Base-by-base conservation (phyloP, 2,113 vertebrate genomes). In the Clarias batrachus region DNA sequence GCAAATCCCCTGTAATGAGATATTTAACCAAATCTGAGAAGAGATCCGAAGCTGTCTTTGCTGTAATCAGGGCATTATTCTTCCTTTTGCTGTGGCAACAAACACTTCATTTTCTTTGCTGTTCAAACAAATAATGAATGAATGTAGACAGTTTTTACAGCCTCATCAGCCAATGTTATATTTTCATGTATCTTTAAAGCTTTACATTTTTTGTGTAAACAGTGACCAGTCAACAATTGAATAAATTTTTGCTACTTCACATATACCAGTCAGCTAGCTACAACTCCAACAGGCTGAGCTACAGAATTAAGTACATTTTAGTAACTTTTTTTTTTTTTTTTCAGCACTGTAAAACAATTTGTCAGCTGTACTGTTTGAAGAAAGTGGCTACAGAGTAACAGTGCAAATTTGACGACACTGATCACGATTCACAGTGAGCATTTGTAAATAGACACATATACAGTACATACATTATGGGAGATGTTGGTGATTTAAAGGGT, bases 311-410 rank as follows among this genome's bases (percentile, higher is more conserved):
- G 14, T 3, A 78, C 23, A n/a, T n/a, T 56, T 77, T 27, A 10
- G 16, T 77, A 56, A 77, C 76, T 59, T 17, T 79, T 27, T 4
- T 59, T 80, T 10, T 10, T 57, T 16, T 79, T 27, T 4, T 59
- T 80, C 17, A 79, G 76, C 76, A 57, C 14, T 79, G 76, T 78
- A 30, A 80, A 79, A 37, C 27, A 80, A n/a, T 59, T 57, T 59
- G 56, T 33, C 56, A 79, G n/a, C 52, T 79, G 56, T 79, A 76
- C 41, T 33, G 65, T n/a, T 52, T 27, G 74, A 56, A 27, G 74
- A 78, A 83, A 60, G 65, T 83, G 52, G 19, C 63, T 56, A 83
- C 41, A 57, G 54, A 59, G 12, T 21, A 83, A 71, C n/a, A 56
- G 48, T 68, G 62, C 63, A 52, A 41, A 68, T 65, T 82, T 83